Conservation (phyloP, 2,888 invertebrate genomes). For the Adelphocoris suturalis region DNA sequence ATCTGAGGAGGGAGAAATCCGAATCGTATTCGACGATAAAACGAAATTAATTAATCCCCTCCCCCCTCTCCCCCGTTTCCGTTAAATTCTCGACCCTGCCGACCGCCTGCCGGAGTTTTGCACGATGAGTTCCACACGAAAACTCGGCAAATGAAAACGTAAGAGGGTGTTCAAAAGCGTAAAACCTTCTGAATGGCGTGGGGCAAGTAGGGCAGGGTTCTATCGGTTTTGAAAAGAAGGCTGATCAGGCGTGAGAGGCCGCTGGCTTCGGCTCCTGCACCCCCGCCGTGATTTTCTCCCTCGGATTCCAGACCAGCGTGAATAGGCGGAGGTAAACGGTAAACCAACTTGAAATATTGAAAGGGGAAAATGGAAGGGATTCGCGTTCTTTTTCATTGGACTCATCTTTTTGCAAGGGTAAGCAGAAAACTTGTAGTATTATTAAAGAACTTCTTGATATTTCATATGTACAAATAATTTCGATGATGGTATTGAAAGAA, state of each 20-base stretch:
- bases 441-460: too few species aligned
- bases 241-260: slow-evolving; percentile 25
- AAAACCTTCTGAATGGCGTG: neutral
- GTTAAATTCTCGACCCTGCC: neutral
- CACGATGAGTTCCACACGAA: neutral
- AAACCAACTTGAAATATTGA: slow-evolving; percentile 34
- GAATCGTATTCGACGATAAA: slow-evolving; percentile 34
- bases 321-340: slow-evolving; percentile 22
- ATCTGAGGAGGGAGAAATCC: slow-evolving; percentile 13
- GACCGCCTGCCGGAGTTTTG: neutral
- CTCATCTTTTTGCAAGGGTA: neutral
- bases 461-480: too few species aligned
- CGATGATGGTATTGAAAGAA: too few species aligned
- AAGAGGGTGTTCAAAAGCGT: neutral
- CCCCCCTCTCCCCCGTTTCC: neutral
- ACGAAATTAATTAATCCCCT: neutral
- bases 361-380: neutral
- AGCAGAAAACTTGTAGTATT: too few species aligned
- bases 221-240: slow-evolving; percentile 32
- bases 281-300: neutral
- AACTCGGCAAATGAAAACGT: slow-evolving; percentile 31
- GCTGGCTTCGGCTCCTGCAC: neutral
- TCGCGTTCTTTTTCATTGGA: neutral
- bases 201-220: neutral
- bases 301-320: neutral